These are phyloP conservation scores for Arenicola marina DNA, from an alignment of 2,888 invertebrate genomes.

Conservation along the genomic window DNA sequence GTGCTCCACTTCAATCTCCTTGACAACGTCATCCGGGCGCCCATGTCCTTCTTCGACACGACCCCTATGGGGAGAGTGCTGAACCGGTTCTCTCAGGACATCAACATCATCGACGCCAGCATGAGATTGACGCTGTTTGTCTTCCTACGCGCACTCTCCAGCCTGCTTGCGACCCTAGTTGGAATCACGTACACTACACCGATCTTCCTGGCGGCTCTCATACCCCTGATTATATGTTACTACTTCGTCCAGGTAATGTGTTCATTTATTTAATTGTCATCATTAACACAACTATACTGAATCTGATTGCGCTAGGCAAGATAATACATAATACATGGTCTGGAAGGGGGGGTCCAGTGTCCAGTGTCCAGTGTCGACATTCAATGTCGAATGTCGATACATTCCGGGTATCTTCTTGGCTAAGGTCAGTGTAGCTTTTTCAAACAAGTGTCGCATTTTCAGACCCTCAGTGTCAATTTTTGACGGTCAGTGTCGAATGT, in stretches of 20 bases:
- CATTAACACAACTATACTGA: no score
- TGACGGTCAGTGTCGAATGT: no score
- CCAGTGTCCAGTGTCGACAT: no score
- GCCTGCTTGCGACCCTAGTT: constrained; percentile 48
- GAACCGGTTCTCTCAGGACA: constrained; percentile 44
- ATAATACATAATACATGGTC: no score
- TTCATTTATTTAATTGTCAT: constrained; percentile 8
- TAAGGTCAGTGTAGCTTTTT: no score
- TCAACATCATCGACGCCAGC: constrained; percentile 33
- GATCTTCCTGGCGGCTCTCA: constrained; percentile 38
- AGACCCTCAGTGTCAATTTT: no score
- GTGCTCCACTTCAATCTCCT: constrained; percentile 54
- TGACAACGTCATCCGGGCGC: constrained; percentile 49
- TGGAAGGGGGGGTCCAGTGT: no score
- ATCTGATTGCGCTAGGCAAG: no score
- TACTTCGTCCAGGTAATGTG: constrained; percentile 22
- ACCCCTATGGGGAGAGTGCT: constrained; percentile 62
- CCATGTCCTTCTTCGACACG: constrained; percentile 62
- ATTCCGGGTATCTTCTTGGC: no score
- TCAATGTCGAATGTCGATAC: no score
- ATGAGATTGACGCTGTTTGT: constrained; percentile 32
- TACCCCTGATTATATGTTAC: constrained; percentile 53
- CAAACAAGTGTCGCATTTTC: no score
- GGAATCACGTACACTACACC: constrained; percentile 54
- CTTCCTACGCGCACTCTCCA: constrained; percentile 25